These are phyloP conservation scores for Ceratosolen fusciceps DNA, from an alignment of 1,140 invertebrate species.

Conservation along the genomic window DNA sequence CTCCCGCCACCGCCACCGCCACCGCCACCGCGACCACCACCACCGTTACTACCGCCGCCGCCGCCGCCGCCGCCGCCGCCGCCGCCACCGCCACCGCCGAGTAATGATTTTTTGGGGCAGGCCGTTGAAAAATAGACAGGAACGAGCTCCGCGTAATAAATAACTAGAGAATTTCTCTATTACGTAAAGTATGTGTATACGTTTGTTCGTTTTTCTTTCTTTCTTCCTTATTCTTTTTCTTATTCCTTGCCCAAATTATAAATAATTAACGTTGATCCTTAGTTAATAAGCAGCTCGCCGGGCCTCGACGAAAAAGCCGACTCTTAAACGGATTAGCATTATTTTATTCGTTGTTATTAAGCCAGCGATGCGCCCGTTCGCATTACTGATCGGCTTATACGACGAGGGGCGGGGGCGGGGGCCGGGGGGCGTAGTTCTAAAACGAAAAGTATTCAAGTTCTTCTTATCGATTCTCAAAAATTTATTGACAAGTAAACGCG, in stretches of 20 bases:
- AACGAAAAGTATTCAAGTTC: too few species aligned
- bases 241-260: neutral
- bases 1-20: too few species aligned
- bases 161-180: slow-evolving; percentile 14
- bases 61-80: too few species aligned
- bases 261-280: neutral
- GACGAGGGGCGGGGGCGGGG: too few species aligned
- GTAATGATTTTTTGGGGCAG: neutral
- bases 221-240: neutral
- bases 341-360: too few species aligned
- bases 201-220: neutral
- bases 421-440: too few species aligned
- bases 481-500: neutral
- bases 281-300: neutral
- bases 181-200: neutral
- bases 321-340: too few species aligned
- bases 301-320: too few species aligned
- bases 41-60: too few species aligned
- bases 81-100: too few species aligned
- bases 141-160: neutral
- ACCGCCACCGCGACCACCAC: neutral
- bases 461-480: neutral
- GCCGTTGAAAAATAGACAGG: neutral
- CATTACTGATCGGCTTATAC: too few species aligned
- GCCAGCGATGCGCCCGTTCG: too few species aligned